Evolutionary conservation across 2,113 vertebrate genomes (phyloP).

Genomic region (Ailurus styani): DNA sequence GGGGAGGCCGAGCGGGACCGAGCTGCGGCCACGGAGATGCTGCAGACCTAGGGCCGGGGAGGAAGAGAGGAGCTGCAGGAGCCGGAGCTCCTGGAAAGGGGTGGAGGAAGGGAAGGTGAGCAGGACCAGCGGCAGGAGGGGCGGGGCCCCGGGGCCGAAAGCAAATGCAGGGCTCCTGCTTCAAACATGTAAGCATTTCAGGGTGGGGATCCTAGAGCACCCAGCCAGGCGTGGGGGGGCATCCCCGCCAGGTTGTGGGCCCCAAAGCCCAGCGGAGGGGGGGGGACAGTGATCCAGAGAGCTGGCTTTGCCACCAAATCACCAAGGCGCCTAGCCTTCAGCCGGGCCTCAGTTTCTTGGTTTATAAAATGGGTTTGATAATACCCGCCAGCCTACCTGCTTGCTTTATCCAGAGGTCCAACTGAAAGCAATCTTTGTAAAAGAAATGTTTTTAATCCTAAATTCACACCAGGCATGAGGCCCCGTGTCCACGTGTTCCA

Average conservation of each 20-base stretch:
- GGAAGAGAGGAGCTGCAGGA: neutral
- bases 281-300: neutral
- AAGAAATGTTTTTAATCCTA: neutral
- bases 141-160: neutral
- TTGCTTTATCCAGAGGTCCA: accelerated
- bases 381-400: accelerated
- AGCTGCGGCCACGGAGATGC: accelerated
- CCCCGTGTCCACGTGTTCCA: neutral
- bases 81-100: neutral
- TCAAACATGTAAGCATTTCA: neutral
- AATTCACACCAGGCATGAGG: neutral
- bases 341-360: neutral
- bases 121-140: neutral
- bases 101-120: neutral
- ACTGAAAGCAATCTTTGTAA: neutral
- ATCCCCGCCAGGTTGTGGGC: neutral
- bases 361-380: neutral
- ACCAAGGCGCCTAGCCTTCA: neutral
- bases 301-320: neutral
- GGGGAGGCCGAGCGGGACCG: no score
- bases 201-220: accelerated
- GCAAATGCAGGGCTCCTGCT: accelerated
- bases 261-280: neutral
- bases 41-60: accelerated
- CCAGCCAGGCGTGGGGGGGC: accelerated